A percentile compares a stretch with the other conserved stretches of the same genome.
These are phyloP conservation scores for Phymatocera aterrima DNA, from an alignment of 2,888 invertebrate genomes.

Conservation along the genomic window DNA sequence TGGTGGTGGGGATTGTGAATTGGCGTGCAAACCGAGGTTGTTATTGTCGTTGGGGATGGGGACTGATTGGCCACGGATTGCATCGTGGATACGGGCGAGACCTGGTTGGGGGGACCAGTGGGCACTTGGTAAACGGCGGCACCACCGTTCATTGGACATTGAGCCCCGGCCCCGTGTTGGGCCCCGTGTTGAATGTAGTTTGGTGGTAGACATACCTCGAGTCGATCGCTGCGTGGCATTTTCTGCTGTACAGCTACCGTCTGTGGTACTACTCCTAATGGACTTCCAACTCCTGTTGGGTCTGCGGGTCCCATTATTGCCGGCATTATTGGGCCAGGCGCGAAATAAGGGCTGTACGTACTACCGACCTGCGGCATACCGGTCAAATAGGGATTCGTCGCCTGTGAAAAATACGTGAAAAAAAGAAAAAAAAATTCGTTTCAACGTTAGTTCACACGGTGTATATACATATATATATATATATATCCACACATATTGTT, in stretches of 20 bases:
- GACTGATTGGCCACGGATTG: slow-evolving; percentile 71
- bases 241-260: slow-evolving; percentile 93
- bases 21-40: slow-evolving; percentile 62
- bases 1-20: slow-evolving; percentile 69
- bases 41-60: slow-evolving; percentile 66
- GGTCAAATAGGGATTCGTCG: slow-evolving; percentile 94
- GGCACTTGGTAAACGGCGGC: slow-evolving; percentile 68
- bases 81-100: slow-evolving; percentile 74
- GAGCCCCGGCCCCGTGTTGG: slow-evolving; percentile 66
- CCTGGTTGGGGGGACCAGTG: slow-evolving; percentile 72
- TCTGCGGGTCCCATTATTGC: slow-evolving; percentile 90
- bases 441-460: neutral
- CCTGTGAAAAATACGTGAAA: slow-evolving; percentile 76
- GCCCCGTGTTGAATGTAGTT: slow-evolving; percentile 70
- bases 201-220: slow-evolving; percentile 88
- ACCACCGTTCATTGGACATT: slow-evolving; percentile 61
- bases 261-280: slow-evolving; percentile 89
- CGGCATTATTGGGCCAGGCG: slow-evolving; percentile 92
- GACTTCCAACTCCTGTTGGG: slow-evolving; percentile 87
- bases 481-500: neutral
- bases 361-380: slow-evolving; percentile 93
- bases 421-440: slow-evolving; percentile 8
- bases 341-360: slow-evolving; percentile 94
- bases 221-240: slow-evolving; percentile 95
- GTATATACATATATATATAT: neutral